Evolutionary conservation across 2,888 invertebrate genomes (phyloP), one percentile per base, ranked within the genome.

Genomic region (Hirtodrosophila trivittata): DNA sequence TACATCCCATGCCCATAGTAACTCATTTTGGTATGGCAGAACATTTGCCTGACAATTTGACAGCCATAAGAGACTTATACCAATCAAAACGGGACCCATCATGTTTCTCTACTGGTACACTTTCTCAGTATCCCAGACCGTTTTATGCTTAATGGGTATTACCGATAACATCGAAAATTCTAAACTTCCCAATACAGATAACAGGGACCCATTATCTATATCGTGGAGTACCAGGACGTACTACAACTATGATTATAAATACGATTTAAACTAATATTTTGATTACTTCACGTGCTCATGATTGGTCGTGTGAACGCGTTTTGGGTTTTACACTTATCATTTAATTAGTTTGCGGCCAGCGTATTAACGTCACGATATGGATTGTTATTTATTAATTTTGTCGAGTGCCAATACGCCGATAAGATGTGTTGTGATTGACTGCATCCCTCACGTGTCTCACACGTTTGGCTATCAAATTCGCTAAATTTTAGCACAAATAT

Each of bases 391-490:
- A 32, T 21, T 21, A 37, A 39, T 12, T 35, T 35, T 5, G 33
- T 35, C 14, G 16, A 35, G 13, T 35, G 14, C 12, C 12, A 4
- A 5, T 43, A 30, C 28, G 5, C 9, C 10, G 32, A 35, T 9
- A 14, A n/a, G 16, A 32, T 21, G 26, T 41, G 33, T 26, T 37
- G 12, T 16, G 13, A 38, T 28, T 45, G 26, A 10, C n/a, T 43
- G 21, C 52, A 51, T 58, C 43, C 55, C 35, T 63, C 78, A 81
- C 77, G 77, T 77, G 77, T 8, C 47, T 47, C 49, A n/a, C 77
- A 77, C 80, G 77, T 65, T 80, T 80, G 8, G 4, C 35, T 39
- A 45, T 37, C 55, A n/a, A n/a, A n/a, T n/a, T n/a, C n/a, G n/a
- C n/a, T n/a, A n/a, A n/a, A n/a, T n/a, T n/a, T n/a, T n/a, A 39